Evolutionary conservation across 2,888 invertebrate species (phyloP).

Genomic region (Urechis unicinctus): DNA sequence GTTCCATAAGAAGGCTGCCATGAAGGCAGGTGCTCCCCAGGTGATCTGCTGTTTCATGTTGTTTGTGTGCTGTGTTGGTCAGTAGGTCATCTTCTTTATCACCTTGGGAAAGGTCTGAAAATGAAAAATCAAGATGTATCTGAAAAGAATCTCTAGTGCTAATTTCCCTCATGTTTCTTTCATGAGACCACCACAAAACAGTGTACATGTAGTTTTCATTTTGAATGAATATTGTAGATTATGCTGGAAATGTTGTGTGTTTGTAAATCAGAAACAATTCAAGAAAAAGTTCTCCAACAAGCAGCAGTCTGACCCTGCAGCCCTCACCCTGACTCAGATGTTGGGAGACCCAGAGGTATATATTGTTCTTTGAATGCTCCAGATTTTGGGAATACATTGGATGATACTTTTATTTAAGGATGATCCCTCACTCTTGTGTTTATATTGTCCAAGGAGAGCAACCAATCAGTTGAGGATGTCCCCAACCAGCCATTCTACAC

Average conservation of each 20-base stretch:
- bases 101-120: neutral
- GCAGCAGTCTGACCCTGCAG: neutral
- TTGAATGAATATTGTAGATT: no score
- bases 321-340: conserved; percentile 37
- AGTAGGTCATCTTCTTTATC: neutral
- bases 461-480: neutral
- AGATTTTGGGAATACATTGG: neutral
- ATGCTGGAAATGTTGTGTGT: no score
- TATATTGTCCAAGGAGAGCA: neutral
- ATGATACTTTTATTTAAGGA: no score
- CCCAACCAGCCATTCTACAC: neutral
- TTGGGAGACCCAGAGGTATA: conserved; percentile 17
- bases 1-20: conserved; percentile 33
- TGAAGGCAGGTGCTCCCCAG: conserved; percentile 20
- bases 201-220: no score
- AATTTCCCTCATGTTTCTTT: no score
- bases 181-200: no score
- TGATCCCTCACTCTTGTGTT: no score
- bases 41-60: no score
- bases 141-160: no score
- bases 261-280: no score
- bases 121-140: neutral
- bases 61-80: neutral
- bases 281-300: no score
- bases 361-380: no score